Conservation (phyloP, 2,113 vertebrate species). For the Carassius carassius region DNA sequence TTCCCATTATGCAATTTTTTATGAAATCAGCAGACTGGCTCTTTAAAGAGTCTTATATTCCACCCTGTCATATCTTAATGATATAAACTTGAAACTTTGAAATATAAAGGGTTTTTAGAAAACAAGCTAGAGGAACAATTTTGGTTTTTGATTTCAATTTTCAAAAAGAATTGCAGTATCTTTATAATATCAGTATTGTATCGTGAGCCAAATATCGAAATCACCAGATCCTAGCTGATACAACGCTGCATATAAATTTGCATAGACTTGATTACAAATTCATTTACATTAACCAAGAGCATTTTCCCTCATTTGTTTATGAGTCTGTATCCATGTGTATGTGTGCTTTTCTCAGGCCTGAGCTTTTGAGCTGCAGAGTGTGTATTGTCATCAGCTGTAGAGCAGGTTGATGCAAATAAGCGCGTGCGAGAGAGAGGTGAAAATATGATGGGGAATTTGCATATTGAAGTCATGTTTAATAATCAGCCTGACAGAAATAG, state of each 20-base stretch:
- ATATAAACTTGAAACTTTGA: background rate
- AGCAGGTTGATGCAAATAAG: constrained; percentile 65
- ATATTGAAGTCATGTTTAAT: constrained; percentile 40
- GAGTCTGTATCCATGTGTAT: constrained; percentile 1
- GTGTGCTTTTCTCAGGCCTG: constrained; percentile 5
- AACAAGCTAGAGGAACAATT: background rate
- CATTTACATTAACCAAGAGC: constrained; percentile 25
- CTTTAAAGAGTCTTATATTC: background rate
- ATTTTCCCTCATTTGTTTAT: constrained; percentile 28
- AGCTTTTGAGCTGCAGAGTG: constrained; percentile 13
- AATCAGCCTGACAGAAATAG: background rate
- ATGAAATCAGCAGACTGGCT: too few relatives aligned
- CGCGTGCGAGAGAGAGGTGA: constrained; percentile 26
- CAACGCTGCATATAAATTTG: background rate
- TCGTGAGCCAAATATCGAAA: background rate
- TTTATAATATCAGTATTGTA: background rate
- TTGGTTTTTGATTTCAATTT: background rate
- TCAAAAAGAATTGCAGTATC: background rate
- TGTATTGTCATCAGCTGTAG: background rate
- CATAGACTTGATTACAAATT: constrained; percentile 26
- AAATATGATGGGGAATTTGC: constrained; percentile 60
- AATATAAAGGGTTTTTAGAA: background rate
- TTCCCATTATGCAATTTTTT: too few relatives aligned
- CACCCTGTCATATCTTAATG: background rate
- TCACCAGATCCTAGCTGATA: background rate